phyloP scores from a whole-genome alignment of 1,140 invertebrate genomes.

The Chymomyza costata region DNA sequence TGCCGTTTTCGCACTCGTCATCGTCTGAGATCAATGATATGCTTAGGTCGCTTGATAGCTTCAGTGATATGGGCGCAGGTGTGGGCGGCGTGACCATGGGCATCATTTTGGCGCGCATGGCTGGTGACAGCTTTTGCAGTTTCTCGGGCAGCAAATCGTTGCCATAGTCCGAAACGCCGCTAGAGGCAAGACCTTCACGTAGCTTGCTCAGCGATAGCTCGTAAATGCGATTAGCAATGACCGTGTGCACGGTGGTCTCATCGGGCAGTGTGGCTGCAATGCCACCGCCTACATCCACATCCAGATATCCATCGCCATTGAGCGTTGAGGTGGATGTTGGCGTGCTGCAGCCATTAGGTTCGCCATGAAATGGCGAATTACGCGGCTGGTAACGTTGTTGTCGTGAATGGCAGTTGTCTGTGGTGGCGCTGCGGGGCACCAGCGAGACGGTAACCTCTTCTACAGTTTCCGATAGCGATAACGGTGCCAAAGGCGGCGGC shows the following conservation, averaged over 20 bases:
- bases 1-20: slow-evolving; percentile 56
- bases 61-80: slow-evolving; percentile 59
- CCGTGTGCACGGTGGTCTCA: slow-evolving; percentile 71
- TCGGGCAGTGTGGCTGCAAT: slow-evolving; percentile 51
- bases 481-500: slow-evolving; percentile 51
- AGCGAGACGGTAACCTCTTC: slow-evolving; percentile 68
- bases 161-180: slow-evolving; percentile 59
- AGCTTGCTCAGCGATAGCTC: slow-evolving; percentile 65
- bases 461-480: slow-evolving; percentile 40
- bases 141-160: slow-evolving; percentile 49
- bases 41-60: slow-evolving; percentile 69
- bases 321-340: slow-evolving; percentile 3
- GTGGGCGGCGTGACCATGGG: slow-evolving; percentile 43
- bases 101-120: slow-evolving; percentile 54
- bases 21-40: slow-evolving; percentile 74
- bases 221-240: slow-evolving; percentile 70
- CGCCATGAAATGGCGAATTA: neutral
- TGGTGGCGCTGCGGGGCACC: slow-evolving; percentile 60
- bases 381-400: slow-evolving; percentile 15
- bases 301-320: slow-evolving; percentile 23
- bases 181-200: slow-evolving; percentile 64
- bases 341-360: slow-evolving; percentile 11
- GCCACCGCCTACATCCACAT: slow-evolving; percentile 42
- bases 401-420: slow-evolving; percentile 46
- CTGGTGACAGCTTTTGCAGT: slow-evolving; percentile 53